phyloP scores from a whole-genome alignment of 2,113 vertebrate species.

The Tauraco erythrolophus region DNA sequence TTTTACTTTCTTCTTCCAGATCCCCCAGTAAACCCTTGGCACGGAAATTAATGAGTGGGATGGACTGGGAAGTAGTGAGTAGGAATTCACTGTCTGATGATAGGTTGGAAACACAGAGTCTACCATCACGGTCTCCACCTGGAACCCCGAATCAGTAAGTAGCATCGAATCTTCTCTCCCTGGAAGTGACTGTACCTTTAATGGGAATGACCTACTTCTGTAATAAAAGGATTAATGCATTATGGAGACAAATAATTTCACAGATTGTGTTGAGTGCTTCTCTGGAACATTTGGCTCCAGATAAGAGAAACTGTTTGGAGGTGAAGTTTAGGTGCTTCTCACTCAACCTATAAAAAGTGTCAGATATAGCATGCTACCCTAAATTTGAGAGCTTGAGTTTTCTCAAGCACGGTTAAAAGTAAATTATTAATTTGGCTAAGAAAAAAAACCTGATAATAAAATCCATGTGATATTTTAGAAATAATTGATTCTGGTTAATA shows the following conservation, averaged over 20 bases:
- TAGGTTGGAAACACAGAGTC: constrained; percentile 94
- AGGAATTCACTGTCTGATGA: constrained; percentile 95
- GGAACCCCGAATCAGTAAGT: constrained; percentile 97
- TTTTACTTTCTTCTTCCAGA: constrained; percentile 74
- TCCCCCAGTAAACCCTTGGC: constrained; percentile 95
- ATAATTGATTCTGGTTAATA: not conserved
- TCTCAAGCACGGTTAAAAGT: not conserved
- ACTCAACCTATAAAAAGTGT: not conserved
- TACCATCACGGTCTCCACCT: constrained; percentile 95
- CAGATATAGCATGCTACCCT: not conserved
- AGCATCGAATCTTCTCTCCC: not conserved
- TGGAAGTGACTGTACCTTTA: not conserved
- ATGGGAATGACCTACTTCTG: not conserved
- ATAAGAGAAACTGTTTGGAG: not conserved
- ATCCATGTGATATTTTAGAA: not conserved
- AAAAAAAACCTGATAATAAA: not conserved
- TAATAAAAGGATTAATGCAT: not conserved
- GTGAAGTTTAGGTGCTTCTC: not conserved
- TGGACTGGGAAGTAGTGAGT: constrained; percentile 95
- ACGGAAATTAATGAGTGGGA: constrained; percentile 88
- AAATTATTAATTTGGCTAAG: not conserved
- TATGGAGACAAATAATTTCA: not conserved
- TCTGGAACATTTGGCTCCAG: not conserved
- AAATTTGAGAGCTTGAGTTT: not conserved
- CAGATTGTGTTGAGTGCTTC: not conserved